Conservation (phyloP, 2,888 invertebrate species). For the Amphiduros pacificus region DNA sequence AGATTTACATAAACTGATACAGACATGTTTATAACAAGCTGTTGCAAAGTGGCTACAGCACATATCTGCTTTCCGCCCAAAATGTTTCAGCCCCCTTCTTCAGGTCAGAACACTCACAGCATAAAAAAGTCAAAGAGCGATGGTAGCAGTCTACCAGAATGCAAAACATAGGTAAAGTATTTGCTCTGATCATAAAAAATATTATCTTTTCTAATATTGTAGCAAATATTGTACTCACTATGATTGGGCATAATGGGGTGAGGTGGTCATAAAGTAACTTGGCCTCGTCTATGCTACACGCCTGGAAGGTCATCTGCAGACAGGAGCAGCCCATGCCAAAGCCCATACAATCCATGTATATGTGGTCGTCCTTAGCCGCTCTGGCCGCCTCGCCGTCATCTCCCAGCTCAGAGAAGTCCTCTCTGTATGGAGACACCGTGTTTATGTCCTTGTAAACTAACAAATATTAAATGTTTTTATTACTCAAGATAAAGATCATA, state of each 20-base stretch:
- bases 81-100: no score
- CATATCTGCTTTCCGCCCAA: no score
- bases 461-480: background rate
- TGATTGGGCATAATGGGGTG: slow-evolving; percentile 93
- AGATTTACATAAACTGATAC: no score
- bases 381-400: slow-evolving; percentile 66
- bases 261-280: slow-evolving; percentile 95
- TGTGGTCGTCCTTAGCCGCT: slow-evolving; percentile 82
- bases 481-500: no score
- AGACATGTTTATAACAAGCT: no score
- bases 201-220: background rate
- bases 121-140: no score
- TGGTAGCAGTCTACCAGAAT: no score
- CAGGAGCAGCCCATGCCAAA: slow-evolving; percentile 99
- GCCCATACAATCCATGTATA: slow-evolving; percentile 99
- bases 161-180: no score
- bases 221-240: slow-evolving; percentile 66
- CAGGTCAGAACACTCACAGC: no score
- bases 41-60: no score
- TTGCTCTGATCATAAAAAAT: no score
- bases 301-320: slow-evolving; percentile 85
- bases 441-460: slow-evolving; percentile 86
- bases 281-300: slow-evolving; percentile 94
- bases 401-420: slow-evolving; percentile 64
- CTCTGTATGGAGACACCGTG: slow-evolving; percentile 71